phyloP scores from a whole-genome alignment of 2,113 vertebrate species.

The Cichladusa arquata region DNA sequence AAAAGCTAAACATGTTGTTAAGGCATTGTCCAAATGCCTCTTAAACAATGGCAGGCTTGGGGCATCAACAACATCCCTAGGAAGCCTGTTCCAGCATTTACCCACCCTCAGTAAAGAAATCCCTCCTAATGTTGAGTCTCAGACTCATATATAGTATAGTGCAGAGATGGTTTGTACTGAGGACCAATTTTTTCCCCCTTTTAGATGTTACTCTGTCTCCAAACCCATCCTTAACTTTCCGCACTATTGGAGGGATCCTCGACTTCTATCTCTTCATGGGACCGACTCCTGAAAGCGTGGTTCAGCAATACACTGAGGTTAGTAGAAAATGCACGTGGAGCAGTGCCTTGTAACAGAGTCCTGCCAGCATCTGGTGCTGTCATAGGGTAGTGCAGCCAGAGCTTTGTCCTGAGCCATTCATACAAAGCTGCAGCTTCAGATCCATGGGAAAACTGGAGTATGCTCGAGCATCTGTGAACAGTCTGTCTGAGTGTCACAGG shows the following conservation, averaged over 20 bases:
- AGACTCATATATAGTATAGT: not conserved
- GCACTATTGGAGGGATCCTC: constrained; percentile 36
- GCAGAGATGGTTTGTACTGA: not conserved
- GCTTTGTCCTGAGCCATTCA: not conserved
- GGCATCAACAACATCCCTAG: not conserved
- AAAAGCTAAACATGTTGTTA: not conserved
- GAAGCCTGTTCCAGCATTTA: not conserved
- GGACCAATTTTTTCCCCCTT: not conserved
- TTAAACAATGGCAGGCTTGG: not conserved
- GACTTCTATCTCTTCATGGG: constrained; percentile 86
- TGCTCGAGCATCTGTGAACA: not conserved
- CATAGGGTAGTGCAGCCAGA: not conserved
- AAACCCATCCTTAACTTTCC: constrained; percentile 61
- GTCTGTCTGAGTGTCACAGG: not conserved
- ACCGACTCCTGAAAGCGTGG: constrained; percentile 80
- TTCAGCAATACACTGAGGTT: constrained; percentile 83
- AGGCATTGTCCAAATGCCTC: not conserved
- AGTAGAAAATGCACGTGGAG: not conserved
- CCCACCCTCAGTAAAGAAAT: not conserved
- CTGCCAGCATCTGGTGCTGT: not conserved
- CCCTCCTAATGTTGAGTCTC: not conserved
- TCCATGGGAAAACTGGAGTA: not conserved
- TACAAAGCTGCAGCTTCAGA: not conserved
- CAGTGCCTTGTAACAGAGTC: not conserved
- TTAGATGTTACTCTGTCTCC: constrained; percentile 54